These are phyloP conservation scores for Discoglossus pictus DNA, from an alignment of 2,797 vertebrate species.

Conservation along the genomic window DNA sequence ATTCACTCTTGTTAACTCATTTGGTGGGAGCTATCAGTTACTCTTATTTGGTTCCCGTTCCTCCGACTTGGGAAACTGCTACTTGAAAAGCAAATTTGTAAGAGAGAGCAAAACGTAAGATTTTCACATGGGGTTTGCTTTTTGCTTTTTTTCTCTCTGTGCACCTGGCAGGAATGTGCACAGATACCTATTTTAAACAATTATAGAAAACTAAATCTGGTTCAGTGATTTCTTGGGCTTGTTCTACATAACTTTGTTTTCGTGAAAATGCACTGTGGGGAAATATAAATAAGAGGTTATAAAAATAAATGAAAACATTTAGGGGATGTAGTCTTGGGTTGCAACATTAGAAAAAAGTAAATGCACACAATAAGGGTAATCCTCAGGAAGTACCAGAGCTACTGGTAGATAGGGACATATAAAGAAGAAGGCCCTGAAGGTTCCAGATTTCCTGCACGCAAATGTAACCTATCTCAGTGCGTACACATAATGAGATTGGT, in stretches of 20 bases:
- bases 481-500: too few species aligned
- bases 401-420: too few species aligned
- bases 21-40: constrained; percentile 65
- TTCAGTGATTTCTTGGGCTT: constrained; percentile 7
- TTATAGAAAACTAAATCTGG: not conserved
- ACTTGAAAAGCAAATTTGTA: not conserved
- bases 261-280: not conserved
- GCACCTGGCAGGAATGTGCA: not conserved
- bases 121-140: not conserved
- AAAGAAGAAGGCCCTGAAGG: too few species aligned
- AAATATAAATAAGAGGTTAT: too few species aligned
- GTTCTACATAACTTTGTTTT: not conserved
- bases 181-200: not conserved
- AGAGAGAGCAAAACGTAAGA: not conserved
- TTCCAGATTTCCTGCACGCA: too few species aligned
- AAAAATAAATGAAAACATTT: too few species aligned
- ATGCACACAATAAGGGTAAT: too few species aligned
- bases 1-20: constrained; percentile 78
- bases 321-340: too few species aligned
- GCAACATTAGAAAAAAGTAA: too few species aligned
- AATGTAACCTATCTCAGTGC: too few species aligned
- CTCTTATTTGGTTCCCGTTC: constrained; percentile 21
- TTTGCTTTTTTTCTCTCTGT: not conserved
- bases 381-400: too few species aligned
- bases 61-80: not conserved